phyloP scores from a whole-genome alignment of 2,113 vertebrate genomes.

The Apteryx owenii region DNA sequence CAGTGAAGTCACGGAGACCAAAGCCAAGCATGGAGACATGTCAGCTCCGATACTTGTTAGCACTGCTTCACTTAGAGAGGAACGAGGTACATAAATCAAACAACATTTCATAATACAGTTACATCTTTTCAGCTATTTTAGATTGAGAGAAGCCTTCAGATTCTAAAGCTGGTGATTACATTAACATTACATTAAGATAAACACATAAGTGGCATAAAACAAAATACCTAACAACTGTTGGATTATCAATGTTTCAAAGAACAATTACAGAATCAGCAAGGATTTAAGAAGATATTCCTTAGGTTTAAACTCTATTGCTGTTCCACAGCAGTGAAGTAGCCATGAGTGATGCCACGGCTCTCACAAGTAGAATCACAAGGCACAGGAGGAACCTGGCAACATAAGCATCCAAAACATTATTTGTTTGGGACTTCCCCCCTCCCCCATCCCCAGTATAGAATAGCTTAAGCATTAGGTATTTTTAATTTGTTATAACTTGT shows the following conservation, averaged over 20 bases:
- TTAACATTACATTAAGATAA: background rate
- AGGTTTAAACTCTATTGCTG: background rate
- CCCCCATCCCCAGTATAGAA: constrained; percentile 54
- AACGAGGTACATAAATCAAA: background rate
- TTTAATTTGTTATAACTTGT: constrained; percentile 75
- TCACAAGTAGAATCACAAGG: background rate
- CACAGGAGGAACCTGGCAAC: constrained; percentile 8
- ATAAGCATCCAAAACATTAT: constrained; percentile 43
- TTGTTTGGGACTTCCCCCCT: constrained; percentile 60
- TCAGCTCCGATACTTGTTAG: background rate
- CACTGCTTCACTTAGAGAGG: background rate
- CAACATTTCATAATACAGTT: background rate
- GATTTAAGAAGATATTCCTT: background rate
- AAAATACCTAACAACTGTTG: background rate
- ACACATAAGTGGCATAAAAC: background rate
- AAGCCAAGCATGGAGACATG: background rate
- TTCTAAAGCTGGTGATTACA: background rate
- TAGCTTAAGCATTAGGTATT: constrained; percentile 79
- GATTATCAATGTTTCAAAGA: background rate
- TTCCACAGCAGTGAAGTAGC: constrained; percentile 11
- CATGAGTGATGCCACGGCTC: background rate
- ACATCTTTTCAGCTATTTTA: background rate
- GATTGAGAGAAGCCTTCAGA: background rate
- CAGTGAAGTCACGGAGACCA: background rate
- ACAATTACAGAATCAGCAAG: constrained; percentile 3